Conservation (phyloP, 1,140 invertebrate species). For the Agrypnia vestita region DNA sequence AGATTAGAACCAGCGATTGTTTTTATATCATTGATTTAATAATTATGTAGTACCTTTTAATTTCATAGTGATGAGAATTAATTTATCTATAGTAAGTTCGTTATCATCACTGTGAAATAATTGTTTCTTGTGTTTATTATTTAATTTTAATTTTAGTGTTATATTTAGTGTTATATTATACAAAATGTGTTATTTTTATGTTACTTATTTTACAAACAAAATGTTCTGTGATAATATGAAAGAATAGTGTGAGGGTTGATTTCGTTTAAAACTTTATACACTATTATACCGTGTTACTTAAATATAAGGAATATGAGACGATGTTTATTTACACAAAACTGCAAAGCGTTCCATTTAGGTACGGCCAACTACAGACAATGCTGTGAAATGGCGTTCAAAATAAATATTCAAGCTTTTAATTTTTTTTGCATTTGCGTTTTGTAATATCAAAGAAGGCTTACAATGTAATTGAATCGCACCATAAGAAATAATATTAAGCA, state of each 20-base stretch:
- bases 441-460: background rate
- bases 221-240: constrained; percentile 15
- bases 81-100: background rate
- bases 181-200: constrained; percentile 1
- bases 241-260: background rate
- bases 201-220: constrained; percentile 15
- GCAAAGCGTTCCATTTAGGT: too few species aligned
- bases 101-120: background rate
- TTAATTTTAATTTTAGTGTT: background rate
- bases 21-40: background rate
- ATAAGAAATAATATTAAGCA: background rate
- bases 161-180: constrained; percentile 6
- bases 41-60: background rate
- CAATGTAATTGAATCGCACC: background rate
- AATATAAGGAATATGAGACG: too few species aligned
- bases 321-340: too few species aligned
- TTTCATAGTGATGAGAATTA: background rate
- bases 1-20: background rate
- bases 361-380: too few species aligned
- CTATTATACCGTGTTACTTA: too few species aligned
- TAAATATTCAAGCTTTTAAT: too few species aligned
- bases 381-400: too few species aligned
- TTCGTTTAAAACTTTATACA: too few species aligned
- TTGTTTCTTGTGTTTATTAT: background rate
- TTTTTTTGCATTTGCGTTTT: too few species aligned